Evolutionary conservation across 2,113 vertebrate species (phyloP), one percentile per base, ranked within the genome.

Genomic region (Steatornis caripensis): DNA sequence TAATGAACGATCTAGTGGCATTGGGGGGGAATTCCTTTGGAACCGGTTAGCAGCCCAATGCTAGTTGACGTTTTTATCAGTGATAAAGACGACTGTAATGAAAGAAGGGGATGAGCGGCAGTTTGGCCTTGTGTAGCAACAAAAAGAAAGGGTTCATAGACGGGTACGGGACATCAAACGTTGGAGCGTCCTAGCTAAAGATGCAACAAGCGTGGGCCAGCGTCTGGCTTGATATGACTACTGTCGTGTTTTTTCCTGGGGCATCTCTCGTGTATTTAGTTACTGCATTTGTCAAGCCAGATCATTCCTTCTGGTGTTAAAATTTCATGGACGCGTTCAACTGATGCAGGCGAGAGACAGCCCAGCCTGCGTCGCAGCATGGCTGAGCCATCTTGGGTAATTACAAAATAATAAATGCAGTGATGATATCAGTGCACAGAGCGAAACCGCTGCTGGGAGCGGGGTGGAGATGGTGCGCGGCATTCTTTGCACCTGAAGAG

Each of bases 231-330:
- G 30, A 23, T 55, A 74, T 55, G 69, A 69, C 86, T 85, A 2
- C 65, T 70, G 60, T 82, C 83, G 60, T 61, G 60, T 69, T 92
- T 74, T 81, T 94, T 92, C 82, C 83, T 69, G 74, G 88, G 86
- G 82, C 91, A 12, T 55, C 83, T 87, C 64, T 93, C 48, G 75
- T 75, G 83, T 46, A 32, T 53, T 93, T 65, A 64, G 78, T 79
- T 84, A 51, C 74, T 54, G n/a, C 46, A 39, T 78, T 92, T 82
- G 89, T 66, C 65, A 83, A 86, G 78, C 75, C 75, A 78, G 83
- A 36, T 79, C 83, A 92, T 90, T 87, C 91, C 70, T 90, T 90
- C 80, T 83, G 89, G 60, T 75, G 89, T 83, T 88, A 70, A 90
- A 57, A 57, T 88, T 88, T 78, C 65, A 57, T 10, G 34, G 86